A percentile compares a stretch with the other conserved stretches of the same genome.
Conservation (phyloP, 2,797 vertebrate genomes). For the Chelon labrosus region DNA sequence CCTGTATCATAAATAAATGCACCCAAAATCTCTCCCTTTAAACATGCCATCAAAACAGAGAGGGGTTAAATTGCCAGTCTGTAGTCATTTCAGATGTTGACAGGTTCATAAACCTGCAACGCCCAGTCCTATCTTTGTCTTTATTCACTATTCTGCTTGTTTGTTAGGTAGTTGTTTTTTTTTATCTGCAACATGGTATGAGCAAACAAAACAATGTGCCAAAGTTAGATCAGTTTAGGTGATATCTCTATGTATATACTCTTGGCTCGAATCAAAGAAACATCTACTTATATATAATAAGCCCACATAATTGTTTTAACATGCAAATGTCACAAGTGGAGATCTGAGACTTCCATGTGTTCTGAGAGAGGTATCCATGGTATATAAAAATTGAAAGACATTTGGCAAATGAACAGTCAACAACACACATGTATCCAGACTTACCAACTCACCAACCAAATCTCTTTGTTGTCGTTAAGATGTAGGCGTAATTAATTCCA, state of each 20-base stretch:
- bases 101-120: constrained; percentile 2
- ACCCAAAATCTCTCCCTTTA: constrained; percentile 58
- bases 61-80: constrained; percentile 17
- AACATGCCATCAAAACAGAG: constrained; percentile 38
- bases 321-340: no score
- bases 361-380: background rate
- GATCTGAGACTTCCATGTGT: background rate
- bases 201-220: background rate
- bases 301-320: no score
- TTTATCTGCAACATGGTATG: no score
- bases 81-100: constrained; percentile 37
- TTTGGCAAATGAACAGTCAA: background rate
- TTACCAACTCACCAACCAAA: no score
- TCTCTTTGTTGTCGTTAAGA: no score
- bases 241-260: no score
- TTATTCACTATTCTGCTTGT: background rate
- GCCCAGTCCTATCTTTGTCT: background rate
- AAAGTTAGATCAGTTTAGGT: background rate
- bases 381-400: background rate
- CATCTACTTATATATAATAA: no score
- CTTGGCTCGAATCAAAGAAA: no score
- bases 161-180: background rate
- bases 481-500: no score
- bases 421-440: no score
- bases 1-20: constrained; percentile 31